These are phyloP conservation scores for Melanerpes formicivorus DNA, from an alignment of 2,113 vertebrate genomes.

Conservation along the genomic window DNA sequence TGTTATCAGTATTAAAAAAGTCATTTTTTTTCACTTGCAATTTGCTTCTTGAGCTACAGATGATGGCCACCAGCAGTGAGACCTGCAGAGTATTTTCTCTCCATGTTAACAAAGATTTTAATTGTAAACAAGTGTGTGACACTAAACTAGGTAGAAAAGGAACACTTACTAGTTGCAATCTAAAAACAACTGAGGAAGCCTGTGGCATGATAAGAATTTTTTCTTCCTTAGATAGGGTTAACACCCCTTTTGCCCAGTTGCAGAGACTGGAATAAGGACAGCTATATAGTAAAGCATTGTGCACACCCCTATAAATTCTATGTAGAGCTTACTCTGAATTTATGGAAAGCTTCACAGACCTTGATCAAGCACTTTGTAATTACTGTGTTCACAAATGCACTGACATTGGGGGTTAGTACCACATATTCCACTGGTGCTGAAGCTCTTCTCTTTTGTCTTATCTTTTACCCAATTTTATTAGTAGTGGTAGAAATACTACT, in stretches of 20 bases:
- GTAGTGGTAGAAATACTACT: background rate
- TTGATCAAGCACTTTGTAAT: slow-evolving; percentile 27
- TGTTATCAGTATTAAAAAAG: background rate
- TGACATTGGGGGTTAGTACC: background rate
- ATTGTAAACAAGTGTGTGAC: background rate
- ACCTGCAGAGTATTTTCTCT: background rate
- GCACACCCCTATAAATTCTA: background rate
- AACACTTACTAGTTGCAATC: background rate
- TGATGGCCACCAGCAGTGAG: background rate
- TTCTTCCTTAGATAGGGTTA: background rate
- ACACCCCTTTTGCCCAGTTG: background rate
- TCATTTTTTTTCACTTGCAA: background rate
- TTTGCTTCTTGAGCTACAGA: background rate
- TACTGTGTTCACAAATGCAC: background rate
- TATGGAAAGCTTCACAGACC: background rate
- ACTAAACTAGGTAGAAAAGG: background rate
- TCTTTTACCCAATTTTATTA: background rate
- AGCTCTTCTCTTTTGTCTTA: background rate
- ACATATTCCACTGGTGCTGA: background rate
- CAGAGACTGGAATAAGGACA: background rate
- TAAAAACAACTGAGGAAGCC: background rate
- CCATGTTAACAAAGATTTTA: background rate
- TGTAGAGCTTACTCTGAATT: slow-evolving; percentile 18
- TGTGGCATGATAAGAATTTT: background rate
- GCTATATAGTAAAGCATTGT: background rate